phyloP scores from a whole-genome alignment of 2,888 invertebrate genomes.

The Cosmia pyralina region DNA sequence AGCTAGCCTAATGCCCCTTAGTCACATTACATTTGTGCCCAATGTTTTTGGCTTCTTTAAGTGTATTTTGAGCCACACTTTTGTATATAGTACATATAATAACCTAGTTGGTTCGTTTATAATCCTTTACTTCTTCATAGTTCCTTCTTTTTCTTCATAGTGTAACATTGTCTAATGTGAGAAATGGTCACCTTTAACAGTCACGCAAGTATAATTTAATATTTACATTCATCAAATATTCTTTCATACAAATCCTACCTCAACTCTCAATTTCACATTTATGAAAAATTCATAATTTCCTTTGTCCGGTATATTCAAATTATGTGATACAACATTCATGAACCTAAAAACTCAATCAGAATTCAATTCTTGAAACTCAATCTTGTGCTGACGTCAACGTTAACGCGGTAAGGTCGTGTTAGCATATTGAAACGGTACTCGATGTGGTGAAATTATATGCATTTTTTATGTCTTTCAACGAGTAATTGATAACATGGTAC shows the following conservation, averaged over 20 bases:
- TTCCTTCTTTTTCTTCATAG: neutral
- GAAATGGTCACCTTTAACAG: neutral
- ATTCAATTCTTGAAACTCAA: constrained; percentile 30
- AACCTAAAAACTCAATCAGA: constrained; percentile 33
- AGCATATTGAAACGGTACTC: constrained; percentile 18
- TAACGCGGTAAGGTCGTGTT: constrained; percentile 12
- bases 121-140: too few species aligned
- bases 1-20: constrained; percentile 59
- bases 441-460: constrained; percentile 3
- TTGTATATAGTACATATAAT: neutral
- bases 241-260: neutral
- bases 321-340: constrained; percentile 32
- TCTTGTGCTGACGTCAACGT: constrained; percentile 27
- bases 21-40: constrained; percentile 59
- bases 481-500: neutral
- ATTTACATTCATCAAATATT: neutral
- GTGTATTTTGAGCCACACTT: constrained; percentile 8
- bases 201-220: neutral
- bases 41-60: constrained; percentile 25
- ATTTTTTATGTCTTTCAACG: constrained; percentile 12
- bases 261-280: neutral
- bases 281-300: neutral
- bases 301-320: constrained; percentile 6
- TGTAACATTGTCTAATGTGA: neutral
- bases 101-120: neutral